phyloP scores from a whole-genome alignment of 2,113 vertebrate species.

The Ivindomyrus marchei region DNA sequence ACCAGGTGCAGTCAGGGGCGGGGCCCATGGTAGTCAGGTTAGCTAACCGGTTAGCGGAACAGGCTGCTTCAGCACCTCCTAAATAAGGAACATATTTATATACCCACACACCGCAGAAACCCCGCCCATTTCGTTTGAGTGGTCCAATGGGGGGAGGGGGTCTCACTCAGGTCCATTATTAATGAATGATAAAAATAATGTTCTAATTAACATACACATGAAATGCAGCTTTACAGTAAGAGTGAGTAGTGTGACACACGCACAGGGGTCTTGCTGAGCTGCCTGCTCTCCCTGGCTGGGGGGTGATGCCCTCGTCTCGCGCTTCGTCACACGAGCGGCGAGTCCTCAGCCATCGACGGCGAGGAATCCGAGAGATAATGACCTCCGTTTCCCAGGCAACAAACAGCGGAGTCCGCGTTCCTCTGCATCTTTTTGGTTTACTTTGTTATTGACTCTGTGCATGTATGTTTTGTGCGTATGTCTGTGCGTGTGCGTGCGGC shows the following conservation, averaged over 20 bases:
- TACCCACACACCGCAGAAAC: not conserved
- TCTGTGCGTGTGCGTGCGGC: conserved; percentile 15
- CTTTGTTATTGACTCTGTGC: conserved; percentile 7
- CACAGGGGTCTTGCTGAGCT: not conserved
- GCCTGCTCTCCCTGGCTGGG: not conserved
- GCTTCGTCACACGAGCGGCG: not conserved
- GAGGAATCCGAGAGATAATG: not conserved
- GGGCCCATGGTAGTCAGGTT: not conserved
- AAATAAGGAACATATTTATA: not conserved
- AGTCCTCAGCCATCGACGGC: not conserved
- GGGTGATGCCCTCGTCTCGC: not conserved
- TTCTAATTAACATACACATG: not conserved
- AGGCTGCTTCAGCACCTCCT: not conserved
- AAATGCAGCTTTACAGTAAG: not conserved
- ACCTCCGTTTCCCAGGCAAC: not conserved
- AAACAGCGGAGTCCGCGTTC: not conserved
- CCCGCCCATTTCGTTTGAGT: not conserved
- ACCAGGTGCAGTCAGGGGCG: not conserved
- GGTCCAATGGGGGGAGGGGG: not conserved
- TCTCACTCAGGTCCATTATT: not conserved
- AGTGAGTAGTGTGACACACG: not conserved
- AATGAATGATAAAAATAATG: not conserved
- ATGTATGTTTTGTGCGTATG: not conserved
- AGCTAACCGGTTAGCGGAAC: not conserved
- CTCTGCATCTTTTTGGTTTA: conserved; percentile 1